Conservation (phyloP, 1,140 invertebrate genomes). For the Drosophila nannoptera region DNA sequence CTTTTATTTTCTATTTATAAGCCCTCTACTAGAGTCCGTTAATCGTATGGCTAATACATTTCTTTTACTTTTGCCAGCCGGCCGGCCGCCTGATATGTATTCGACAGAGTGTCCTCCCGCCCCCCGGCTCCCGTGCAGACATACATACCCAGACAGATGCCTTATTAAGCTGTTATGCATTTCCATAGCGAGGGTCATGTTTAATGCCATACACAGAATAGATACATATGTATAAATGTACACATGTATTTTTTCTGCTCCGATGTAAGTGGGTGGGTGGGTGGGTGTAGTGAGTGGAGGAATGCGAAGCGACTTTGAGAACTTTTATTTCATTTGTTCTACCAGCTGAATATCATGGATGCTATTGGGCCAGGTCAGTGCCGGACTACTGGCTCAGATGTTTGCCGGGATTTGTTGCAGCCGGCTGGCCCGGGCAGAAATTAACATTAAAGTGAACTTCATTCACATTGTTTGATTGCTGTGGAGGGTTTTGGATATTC, state of each 20-base stretch:
- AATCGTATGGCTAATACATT: background rate
- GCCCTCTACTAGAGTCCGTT: background rate
- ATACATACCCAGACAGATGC: constrained; percentile 20
- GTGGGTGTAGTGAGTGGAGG: constrained; percentile 14
- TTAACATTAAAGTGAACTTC: constrained; percentile 39
- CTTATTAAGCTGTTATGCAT: constrained; percentile 48
- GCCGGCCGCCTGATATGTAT: constrained; percentile 5
- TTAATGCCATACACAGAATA: background rate
- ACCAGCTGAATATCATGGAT: constrained; percentile 58
- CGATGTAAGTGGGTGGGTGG: background rate
- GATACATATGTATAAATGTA: constrained; percentile 12
- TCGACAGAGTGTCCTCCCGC: too few relatives aligned
- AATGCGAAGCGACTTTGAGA: constrained; percentile 59
- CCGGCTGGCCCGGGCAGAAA: constrained; percentile 47
- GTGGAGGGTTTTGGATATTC: too few relatives aligned
- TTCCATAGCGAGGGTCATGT: constrained; percentile 21
- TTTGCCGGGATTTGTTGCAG: constrained; percentile 58
- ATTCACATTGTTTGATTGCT: background rate
- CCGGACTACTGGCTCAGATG: constrained; percentile 63
- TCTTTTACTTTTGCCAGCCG: constrained; percentile 48
- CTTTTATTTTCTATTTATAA: constrained; percentile 75
- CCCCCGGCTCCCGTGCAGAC: background rate
- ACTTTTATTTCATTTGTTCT: constrained; percentile 70
- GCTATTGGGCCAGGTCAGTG: constrained; percentile 72
- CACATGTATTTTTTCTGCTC: constrained; percentile 1